Evolutionary conservation across 2,888 invertebrate genomes (phyloP).

Genomic region (Cephus spinipes): DNA sequence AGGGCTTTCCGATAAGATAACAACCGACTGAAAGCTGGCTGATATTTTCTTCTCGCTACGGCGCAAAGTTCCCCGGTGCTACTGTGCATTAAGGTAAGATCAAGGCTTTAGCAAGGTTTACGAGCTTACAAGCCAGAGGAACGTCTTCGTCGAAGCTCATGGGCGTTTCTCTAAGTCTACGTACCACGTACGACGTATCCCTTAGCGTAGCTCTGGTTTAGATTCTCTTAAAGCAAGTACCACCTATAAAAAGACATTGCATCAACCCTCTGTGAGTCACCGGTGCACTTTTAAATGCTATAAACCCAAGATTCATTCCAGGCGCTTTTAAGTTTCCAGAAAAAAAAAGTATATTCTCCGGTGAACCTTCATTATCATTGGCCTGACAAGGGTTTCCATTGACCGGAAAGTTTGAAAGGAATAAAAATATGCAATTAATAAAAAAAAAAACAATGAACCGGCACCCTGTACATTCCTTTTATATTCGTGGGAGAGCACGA

Average conservation of each 20-base stretch:
- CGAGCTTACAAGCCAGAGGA: constrained; percentile 9
- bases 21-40: background rate
- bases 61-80: background rate
- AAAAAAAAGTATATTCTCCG: background rate
- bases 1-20: background rate
- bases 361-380: background rate
- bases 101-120: constrained; percentile 16
- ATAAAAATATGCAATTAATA: background rate
- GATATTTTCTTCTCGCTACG: background rate
- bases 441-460: background rate
- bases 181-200: background rate
- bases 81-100: constrained; percentile 13
- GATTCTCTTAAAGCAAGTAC: background rate
- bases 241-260: background rate
- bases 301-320: background rate
- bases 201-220: background rate
- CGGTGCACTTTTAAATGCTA: background rate
- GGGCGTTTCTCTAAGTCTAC: background rate
- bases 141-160: constrained; percentile 12
- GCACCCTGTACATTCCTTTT: background rate
- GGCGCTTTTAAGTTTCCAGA: background rate
- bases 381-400: background rate
- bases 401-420: background rate
- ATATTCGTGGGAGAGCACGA: background rate
- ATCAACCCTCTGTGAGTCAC: background rate